Conservation (phyloP, 92 coral and sea anemone genomes). For the Zoanthus solanderi region DNA sequence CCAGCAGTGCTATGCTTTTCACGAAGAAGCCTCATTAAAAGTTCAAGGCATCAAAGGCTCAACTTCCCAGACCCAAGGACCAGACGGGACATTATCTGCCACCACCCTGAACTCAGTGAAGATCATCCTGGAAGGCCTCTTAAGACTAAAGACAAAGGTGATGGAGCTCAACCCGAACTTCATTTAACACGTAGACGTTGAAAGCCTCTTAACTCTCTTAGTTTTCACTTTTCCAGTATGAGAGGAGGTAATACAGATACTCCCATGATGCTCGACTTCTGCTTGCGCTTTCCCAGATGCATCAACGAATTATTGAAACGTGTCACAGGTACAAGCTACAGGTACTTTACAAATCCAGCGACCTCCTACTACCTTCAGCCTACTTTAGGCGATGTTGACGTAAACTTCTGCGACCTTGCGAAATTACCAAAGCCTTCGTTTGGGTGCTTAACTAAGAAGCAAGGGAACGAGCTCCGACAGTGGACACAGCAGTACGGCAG, state of each 20-base stretch:
- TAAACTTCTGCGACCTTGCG: constrained; percentile 48
- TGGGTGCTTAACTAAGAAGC: constrained; percentile 54
- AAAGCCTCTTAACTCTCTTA: constrained; percentile 3
- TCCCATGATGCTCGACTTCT: background rate
- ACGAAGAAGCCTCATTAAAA: constrained; percentile 61
- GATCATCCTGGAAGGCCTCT: background rate
- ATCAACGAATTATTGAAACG: constrained; percentile 53
- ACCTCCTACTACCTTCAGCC: background rate
- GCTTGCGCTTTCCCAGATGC: constrained; percentile 55
- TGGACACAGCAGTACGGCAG: constrained; percentile 36
- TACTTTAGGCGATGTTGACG: constrained; percentile 38
- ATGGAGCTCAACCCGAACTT: background rate
- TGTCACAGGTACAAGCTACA: constrained; percentile 62
- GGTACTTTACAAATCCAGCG: constrained; percentile 55
- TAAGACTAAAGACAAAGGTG: background rate
- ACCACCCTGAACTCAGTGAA: constrained; percentile 34
- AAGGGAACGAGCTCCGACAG: constrained; percentile 13
- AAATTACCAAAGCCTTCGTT: constrained; percentile 56
- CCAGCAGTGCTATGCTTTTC: constrained; percentile 65
- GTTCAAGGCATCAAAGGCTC: constrained; percentile 67
- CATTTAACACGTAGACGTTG: background rate
- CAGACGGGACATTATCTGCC: constrained; percentile 53
- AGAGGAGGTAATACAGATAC: background rate
- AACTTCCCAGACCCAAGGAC: constrained; percentile 63
- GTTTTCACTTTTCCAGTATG: background rate